These are phyloP conservation scores for Enteromius trimaculatus DNA, from an alignment of 2,797 vertebrate species.

Conservation along the genomic window DNA sequence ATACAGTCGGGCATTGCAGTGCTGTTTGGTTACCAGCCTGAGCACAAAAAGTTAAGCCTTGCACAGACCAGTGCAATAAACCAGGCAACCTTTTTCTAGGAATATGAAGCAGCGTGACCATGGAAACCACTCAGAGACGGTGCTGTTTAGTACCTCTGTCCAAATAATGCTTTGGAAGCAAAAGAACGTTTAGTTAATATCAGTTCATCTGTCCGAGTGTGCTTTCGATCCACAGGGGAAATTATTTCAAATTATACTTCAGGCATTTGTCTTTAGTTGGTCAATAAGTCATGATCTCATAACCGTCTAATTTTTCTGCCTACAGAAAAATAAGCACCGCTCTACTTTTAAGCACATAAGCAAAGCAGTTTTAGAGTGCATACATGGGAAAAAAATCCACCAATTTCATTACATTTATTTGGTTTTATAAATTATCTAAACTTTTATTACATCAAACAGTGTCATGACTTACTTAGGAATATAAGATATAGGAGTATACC, in stretches of 20 bases:
- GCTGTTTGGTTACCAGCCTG: slow-evolving; percentile 29
- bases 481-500: background rate
- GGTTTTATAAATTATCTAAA: too few relatives aligned
- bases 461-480: background rate
- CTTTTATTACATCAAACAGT: background rate
- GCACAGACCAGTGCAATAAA: slow-evolving; percentile 27
- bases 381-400: background rate
- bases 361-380: background rate
- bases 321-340: background rate
- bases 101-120: slow-evolving; percentile 36
- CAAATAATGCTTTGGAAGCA: slow-evolving; percentile 38
- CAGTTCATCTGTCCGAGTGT: slow-evolving; percentile 24
- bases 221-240: background rate
- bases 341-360: background rate
- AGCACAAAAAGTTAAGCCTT: slow-evolving; percentile 15
- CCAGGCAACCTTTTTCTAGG: slow-evolving; percentile 16
- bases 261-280: background rate
- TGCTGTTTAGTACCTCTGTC: slow-evolving; percentile 32
- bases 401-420: background rate
- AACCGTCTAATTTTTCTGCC: background rate
- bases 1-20: slow-evolving; percentile 9
- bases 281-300: slow-evolving; percentile 21
- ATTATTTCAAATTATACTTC: background rate
- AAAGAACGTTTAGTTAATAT: slow-evolving; percentile 29
- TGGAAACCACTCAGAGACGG: slow-evolving; percentile 29